These are phyloP conservation scores for Corbicula japonica DNA, from an alignment of 2,888 invertebrate species.

Conservation along the genomic window DNA sequence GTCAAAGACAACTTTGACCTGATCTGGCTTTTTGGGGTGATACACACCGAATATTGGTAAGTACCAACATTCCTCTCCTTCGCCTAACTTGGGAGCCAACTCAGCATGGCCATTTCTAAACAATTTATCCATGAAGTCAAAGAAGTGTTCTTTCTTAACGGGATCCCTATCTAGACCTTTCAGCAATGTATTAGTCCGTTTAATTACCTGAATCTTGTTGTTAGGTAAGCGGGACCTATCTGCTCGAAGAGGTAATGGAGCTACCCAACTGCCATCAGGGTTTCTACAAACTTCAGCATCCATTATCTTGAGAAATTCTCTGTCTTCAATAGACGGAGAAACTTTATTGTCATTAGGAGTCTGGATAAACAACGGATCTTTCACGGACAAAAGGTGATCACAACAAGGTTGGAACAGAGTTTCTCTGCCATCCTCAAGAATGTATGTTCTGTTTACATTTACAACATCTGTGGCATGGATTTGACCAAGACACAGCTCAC, in stretches of 20 bases:
- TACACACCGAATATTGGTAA: constrained; percentile 63
- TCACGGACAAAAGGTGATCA: background rate
- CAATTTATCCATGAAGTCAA: constrained; percentile 59
- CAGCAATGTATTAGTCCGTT: constrained; percentile 40
- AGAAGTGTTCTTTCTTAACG: constrained; percentile 40
- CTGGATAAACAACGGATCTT: constrained; percentile 19
- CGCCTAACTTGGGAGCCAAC: constrained; percentile 39
- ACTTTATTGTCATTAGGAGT: constrained; percentile 33
- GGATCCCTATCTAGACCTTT: constrained; percentile 34
- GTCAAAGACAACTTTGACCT: constrained; percentile 62
- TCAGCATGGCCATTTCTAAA: constrained; percentile 56
- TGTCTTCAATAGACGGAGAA: constrained; percentile 26
- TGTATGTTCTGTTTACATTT: constrained; percentile 35
- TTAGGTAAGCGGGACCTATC: constrained; percentile 46
- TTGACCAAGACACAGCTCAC: constrained; percentile 51
- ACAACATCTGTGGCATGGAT: constrained; percentile 27
- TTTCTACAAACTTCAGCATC: constrained; percentile 33
- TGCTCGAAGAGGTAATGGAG: constrained; percentile 44
- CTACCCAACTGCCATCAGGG: constrained; percentile 45
- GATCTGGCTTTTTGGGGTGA: constrained; percentile 51
- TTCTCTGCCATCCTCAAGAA: constrained; percentile 26
- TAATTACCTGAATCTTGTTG: constrained; percentile 41
- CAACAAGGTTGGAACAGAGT: constrained; percentile 38
- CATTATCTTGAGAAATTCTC: constrained; percentile 40
- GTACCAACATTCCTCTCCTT: constrained; percentile 61